Evolutionary conservation across 2,888 invertebrate species (phyloP), one percentile per base, ranked within the genome.

Genomic region (Unio pictorum): DNA sequence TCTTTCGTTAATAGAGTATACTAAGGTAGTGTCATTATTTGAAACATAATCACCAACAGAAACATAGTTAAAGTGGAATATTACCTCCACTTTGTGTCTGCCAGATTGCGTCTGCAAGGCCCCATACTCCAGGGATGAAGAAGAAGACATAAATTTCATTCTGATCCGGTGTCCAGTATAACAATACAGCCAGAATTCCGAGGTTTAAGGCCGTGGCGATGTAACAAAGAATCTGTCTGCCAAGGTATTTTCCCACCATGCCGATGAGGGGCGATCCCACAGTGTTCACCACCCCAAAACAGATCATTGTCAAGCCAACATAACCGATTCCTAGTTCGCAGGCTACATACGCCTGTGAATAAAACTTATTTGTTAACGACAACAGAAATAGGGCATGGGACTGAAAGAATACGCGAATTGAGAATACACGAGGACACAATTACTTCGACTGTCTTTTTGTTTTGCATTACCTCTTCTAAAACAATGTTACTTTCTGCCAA

Each of bases 281-380:
- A 17, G 85, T 78, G 66, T 84, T 84, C 64, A 78, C 79, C 15
- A 82, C 80, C 1, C 86, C 87, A 64, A 81, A 83, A 64, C 83
- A 85, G 57, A 87, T 78, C 84, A 88, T 85, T 0, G 85, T 81
- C 66, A 83, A 84, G 7, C 87, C 87, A 0, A 87, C 81, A 64
- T 82, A 84, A 57, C 84, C 79, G 8, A 87, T 78, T 11, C 85
- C 86, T 18, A 86, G 72, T 23, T 83, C 81, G 74, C 87, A 88
- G 34, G 82, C 80, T 8, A 87, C 86, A 71, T 82, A 88, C 0
- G 84, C 81, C 88, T 87, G 77, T 60, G 74, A 80, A 66, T 54
- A 15, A 55, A 18, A 55, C n/a, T 61, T n/a, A 62, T 17, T 55
- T n/a, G 18, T 23, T 17, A 57, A 55, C 34, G 20, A 67, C n/a